Conservation (phyloP, 1,140 invertebrate species). For the Hypothenemus hampei region DNA sequence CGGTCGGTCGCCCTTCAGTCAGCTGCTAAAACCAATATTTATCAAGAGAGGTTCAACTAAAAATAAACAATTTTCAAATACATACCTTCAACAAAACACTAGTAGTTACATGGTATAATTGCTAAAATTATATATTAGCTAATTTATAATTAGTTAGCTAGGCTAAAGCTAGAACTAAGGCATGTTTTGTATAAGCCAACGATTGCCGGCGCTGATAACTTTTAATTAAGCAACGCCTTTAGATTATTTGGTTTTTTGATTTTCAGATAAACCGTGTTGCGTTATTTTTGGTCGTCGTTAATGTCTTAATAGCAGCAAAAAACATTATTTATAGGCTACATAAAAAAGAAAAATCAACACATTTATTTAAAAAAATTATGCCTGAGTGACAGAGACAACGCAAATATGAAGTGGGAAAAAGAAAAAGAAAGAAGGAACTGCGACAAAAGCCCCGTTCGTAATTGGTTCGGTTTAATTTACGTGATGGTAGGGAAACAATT, state of each 20-base stretch:
- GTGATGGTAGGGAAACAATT: constrained; percentile 47
- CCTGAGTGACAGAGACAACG: too few relatives aligned
- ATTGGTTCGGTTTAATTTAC: constrained; percentile 48
- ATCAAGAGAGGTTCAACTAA: neutral
- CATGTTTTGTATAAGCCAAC: constrained; percentile 2
- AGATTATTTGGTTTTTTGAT: constrained; percentile 23
- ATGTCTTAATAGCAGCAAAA: neutral
- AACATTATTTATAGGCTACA: neutral
- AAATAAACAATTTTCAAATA: too few relatives aligned
- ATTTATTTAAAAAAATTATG: constrained; percentile 8
- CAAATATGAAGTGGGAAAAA: too few relatives aligned
- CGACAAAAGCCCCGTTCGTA: constrained; percentile 41
- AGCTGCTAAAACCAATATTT: constrained; percentile 15
- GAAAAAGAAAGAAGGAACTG: constrained; percentile 23
- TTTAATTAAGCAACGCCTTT: constrained; percentile 29
- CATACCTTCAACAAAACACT: too few relatives aligned
- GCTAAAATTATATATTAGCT: too few relatives aligned
- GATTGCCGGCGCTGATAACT: constrained; percentile 23
- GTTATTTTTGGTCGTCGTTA: neutral
- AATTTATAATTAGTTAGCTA: too few relatives aligned
- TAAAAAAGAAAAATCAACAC: constrained; percentile 5
- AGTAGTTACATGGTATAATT: too few relatives aligned
- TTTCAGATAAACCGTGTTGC: neutral
- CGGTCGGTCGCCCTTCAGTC: constrained; percentile 1
- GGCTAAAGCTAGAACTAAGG: too few relatives aligned